Evolutionary conservation across 2,113 vertebrate species (phyloP).

Genomic region (Rhodinocichla rosea): DNA sequence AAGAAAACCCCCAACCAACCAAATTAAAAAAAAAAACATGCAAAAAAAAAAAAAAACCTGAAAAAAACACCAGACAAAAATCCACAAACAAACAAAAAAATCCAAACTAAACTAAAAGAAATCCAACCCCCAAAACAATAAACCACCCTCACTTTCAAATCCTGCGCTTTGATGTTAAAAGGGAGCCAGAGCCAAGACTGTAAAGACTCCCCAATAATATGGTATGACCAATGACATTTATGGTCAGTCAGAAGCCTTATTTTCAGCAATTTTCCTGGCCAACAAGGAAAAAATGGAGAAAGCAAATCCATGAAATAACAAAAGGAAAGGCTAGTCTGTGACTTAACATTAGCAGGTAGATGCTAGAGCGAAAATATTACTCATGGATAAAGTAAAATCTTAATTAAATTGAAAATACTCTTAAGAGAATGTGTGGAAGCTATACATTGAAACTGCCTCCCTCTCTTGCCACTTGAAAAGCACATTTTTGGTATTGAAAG

Average conservation of each 20-base stretch:
- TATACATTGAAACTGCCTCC: neutral
- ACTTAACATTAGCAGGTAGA: conserved; percentile 18
- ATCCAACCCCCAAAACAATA: neutral
- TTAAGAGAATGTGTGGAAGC: neutral
- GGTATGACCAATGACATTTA: conserved; percentile 55
- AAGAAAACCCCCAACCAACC: too few relatives aligned
- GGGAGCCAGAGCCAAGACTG: neutral
- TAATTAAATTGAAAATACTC: conserved; percentile 43
- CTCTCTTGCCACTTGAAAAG: neutral
- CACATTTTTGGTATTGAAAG: neutral
- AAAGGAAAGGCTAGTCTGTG: conserved; percentile 52
- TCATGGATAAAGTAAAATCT: conserved; percentile 1
- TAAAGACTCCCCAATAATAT: neutral
- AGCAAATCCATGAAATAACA: conserved; percentile 56
- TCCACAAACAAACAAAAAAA: neutral
- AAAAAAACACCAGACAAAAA: neutral
- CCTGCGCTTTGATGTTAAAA: conserved; percentile 47
- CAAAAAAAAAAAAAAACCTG: neutral
- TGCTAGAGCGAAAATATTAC: neutral
- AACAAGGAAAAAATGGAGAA: conserved; percentile 64
- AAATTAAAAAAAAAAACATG: too few relatives aligned
- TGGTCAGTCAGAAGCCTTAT: neutral
- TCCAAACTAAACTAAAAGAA: neutral
- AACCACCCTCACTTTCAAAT: neutral
- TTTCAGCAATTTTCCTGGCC: conserved; percentile 68